phyloP scores from a whole-genome alignment of 2,113 vertebrate species.

The Pholis gunnellus region DNA sequence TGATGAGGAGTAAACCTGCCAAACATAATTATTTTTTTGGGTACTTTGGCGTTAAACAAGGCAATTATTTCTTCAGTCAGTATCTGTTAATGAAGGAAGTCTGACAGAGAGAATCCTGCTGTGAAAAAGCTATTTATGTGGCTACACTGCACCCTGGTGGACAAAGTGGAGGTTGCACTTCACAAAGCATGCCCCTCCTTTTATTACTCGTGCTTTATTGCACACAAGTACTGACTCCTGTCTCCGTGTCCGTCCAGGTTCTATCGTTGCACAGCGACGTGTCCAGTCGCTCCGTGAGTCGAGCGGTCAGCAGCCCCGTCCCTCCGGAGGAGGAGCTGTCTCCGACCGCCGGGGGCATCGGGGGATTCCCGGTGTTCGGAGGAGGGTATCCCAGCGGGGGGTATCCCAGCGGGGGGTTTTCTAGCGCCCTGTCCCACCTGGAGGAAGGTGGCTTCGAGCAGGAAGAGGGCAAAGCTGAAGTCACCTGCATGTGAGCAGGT shows the following conservation, averaged over 20 bases:
- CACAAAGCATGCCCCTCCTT: neutral
- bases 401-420: conserved; percentile 83
- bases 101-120: neutral
- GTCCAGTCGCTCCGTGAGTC: conserved; percentile 70
- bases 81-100: neutral
- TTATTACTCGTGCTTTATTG: neutral
- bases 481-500: conserved; percentile 92
- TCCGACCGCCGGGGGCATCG: conserved; percentile 70
- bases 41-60: neutral
- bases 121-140: neutral
- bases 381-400: conserved; percentile 81
- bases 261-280: conserved; percentile 47
- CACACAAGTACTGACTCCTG: too few relatives aligned
- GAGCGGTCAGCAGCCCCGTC: conserved; percentile 32
- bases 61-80: neutral
- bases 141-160: conserved; percentile 44
- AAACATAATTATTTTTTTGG: neutral
- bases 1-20: too few relatives aligned
- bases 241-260: conserved; percentile 39
- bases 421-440: conserved; percentile 87
- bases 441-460: conserved; percentile 94
- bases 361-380: conserved; percentile 86
- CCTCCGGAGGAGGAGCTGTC: conserved; percentile 61
- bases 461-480: conserved; percentile 94
- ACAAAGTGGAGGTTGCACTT: conserved; percentile 1